Conservation (phyloP, 2,888 invertebrate genomes). For the Anorthoa munda region DNA sequence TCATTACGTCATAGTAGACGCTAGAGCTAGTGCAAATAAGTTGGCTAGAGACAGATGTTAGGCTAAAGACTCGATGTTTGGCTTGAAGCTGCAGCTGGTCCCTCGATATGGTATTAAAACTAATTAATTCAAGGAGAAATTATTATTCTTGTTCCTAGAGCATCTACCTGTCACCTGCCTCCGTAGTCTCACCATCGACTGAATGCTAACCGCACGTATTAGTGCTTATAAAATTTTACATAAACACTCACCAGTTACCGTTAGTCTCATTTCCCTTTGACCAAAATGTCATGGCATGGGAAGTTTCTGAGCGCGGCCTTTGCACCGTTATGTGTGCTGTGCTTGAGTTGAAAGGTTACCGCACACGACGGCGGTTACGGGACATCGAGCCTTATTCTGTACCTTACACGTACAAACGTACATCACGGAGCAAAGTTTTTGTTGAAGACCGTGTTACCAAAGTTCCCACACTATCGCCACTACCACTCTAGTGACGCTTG, state of each 20-base stretch:
- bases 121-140: constrained; percentile 11
- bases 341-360: constrained; percentile 45
- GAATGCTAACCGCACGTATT: constrained; percentile 6
- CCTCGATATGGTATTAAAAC: not conserved
- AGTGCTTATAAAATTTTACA: constrained; percentile 16
- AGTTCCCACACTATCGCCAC: constrained; percentile 5
- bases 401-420: too few relatives aligned
- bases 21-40: constrained; percentile 28
- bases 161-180: constrained; percentile 44
- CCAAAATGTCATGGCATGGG: constrained; percentile 40
- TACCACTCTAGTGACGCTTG: constrained; percentile 8
- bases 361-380: constrained; percentile 30
- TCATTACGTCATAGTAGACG: constrained; percentile 49
- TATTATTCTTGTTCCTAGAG: constrained; percentile 1
- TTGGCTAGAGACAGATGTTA: constrained; percentile 7
- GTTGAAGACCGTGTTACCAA: not conserved
- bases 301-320: constrained; percentile 23
- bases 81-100: not conserved
- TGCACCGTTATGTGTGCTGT: constrained; percentile 43
- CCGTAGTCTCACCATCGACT: constrained; percentile 2
- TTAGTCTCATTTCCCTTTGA: constrained; percentile 41
- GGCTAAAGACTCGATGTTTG: constrained; percentile 2
- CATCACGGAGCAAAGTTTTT: not conserved
- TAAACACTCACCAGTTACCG: constrained; percentile 21
- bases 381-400: not conserved